Evolutionary conservation across 2,888 invertebrate species (phyloP), one percentile per base, ranked within the genome.

Genomic region (Caenorhabditis drosophilae): DNA sequence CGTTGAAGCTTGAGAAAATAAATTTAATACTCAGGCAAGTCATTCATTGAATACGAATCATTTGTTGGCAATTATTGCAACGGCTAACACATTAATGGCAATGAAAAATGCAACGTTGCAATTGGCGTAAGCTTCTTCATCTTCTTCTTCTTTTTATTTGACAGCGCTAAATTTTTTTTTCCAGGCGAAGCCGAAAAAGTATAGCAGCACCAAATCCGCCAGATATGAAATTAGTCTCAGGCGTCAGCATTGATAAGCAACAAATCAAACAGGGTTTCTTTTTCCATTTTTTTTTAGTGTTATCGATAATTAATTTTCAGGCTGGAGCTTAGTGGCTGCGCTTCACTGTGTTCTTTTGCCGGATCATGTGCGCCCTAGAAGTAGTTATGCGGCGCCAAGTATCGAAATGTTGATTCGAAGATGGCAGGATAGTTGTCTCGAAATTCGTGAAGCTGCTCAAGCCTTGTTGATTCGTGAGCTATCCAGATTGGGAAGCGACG

Each of bases 401-500:
- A 92, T 98, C 4, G 97, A 98, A 85, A 92, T 95, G 90, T 88
- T 98, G 87, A 97, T 96, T 0, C 89, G 95, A 18, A 88, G 95
- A 66, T 98, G 98, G 98, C 97, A 98, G 84, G 97, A 98, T 86
- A 92, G 95, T 78, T 98, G 97, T 84, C 88, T 97, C 4, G 97
- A 98, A 88, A 88, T 90, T 34, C 88, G 98, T 4, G 95, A 97
- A 85, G 97, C 97, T 0, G 92, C 96, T 0, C 98, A 98, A 83
- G 95, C 96, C 11, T 87, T 98, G 27, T 86, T 99, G 0, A 86
- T 97, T 15, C 94, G 97, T 0, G 98, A 98, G 85, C 87, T 99
- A 26, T 89, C 91, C 64, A 88, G 93, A 54, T 88, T 94, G 82
- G 93, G 93, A 0, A 89, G 91, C 0, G 92, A 92, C 82, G 97